A percentile compares a stretch with the other conserved stretches of the same genome.
Conservation (phyloP, 1,140 invertebrate species). For the Trigoniulus corallinus region DNA sequence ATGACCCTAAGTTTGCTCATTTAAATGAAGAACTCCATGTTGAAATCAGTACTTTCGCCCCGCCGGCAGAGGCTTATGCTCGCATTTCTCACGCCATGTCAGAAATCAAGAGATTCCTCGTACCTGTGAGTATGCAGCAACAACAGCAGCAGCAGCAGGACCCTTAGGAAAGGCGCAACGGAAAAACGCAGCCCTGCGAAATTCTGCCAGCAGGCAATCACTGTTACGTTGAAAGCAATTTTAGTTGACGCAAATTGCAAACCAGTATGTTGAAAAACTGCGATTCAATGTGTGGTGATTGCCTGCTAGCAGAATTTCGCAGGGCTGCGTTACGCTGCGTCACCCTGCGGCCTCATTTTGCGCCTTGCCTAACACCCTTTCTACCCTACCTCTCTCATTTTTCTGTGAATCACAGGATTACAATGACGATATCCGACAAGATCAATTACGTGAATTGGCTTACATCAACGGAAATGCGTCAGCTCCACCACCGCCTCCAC, state of each 20-base stretch:
- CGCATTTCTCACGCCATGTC: slow-evolving; percentile 74
- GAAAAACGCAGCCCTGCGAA: no score
- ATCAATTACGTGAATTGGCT: slow-evolving; percentile 54
- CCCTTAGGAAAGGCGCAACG: no score
- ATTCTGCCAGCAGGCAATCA: no score
- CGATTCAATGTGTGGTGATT: no score
- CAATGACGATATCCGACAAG: slow-evolving; percentile 61
- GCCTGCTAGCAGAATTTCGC: no score
- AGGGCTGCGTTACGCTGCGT: no score
- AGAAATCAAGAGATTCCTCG: slow-evolving; percentile 42
- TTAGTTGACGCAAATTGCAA: no score
- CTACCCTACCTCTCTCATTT: not conserved
- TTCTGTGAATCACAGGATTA: slow-evolving; percentile 29
- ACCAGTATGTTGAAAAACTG: no score
- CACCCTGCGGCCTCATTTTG: no score
- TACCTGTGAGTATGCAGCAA: slow-evolving; percentile 22
- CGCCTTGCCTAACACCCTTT: not conserved
- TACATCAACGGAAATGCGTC: slow-evolving; percentile 16
- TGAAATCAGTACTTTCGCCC: slow-evolving; percentile 72
- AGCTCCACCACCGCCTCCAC: slow-evolving; percentile 1
- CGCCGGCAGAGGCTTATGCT: slow-evolving; percentile 78
- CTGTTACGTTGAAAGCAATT: no score
- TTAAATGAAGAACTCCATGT: slow-evolving; percentile 84
- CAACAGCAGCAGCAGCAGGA: no score
- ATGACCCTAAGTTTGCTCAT: slow-evolving; percentile 84